Evolutionary conservation across 2,797 vertebrate genomes (phyloP).

Genomic region (Pteropus rufus): DNA sequence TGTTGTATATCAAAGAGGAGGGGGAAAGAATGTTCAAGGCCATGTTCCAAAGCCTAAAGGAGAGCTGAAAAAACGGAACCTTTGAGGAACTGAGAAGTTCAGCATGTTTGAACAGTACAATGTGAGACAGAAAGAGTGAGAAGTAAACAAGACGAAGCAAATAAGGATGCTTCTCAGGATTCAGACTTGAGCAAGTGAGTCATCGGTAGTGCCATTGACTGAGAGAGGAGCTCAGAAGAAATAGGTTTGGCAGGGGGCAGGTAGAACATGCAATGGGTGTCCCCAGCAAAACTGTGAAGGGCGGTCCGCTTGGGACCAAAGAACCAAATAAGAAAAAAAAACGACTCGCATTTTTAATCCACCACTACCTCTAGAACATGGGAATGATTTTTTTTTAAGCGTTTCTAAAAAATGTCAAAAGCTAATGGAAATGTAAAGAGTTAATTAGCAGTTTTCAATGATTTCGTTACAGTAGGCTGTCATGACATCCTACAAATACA

Average conservation of each 20-base stretch:
- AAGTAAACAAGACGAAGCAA: background rate
- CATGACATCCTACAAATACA: background rate
- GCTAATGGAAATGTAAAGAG: conserved; percentile 23
- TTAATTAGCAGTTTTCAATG: conserved; percentile 28
- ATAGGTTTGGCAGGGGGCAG: background rate
- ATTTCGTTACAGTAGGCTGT: conserved; percentile 19
- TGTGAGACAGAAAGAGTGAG: background rate
- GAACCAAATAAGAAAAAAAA: too few relatives aligned
- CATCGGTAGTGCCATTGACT: background rate
- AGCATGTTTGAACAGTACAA: background rate
- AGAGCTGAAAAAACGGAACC: background rate
- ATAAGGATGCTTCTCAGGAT: background rate
- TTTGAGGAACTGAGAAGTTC: background rate
- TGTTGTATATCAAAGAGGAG: background rate
- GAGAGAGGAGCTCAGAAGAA: background rate
- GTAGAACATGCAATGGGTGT: too few relatives aligned
- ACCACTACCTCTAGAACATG: background rate
- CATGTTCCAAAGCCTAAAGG: background rate
- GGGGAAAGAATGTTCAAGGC: background rate
- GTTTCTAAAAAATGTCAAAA: conserved; percentile 28
- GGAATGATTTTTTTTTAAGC: background rate
- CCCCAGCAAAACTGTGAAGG: too few relatives aligned
- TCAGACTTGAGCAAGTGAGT: background rate
- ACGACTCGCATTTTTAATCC: background rate
- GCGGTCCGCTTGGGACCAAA: too few relatives aligned